Percentiles rank a stretch among this genome's conserved stretches.
Evolutionary conservation across 2,113 vertebrate species (phyloP).

Genomic region (Macquaria ambigua): DNA sequence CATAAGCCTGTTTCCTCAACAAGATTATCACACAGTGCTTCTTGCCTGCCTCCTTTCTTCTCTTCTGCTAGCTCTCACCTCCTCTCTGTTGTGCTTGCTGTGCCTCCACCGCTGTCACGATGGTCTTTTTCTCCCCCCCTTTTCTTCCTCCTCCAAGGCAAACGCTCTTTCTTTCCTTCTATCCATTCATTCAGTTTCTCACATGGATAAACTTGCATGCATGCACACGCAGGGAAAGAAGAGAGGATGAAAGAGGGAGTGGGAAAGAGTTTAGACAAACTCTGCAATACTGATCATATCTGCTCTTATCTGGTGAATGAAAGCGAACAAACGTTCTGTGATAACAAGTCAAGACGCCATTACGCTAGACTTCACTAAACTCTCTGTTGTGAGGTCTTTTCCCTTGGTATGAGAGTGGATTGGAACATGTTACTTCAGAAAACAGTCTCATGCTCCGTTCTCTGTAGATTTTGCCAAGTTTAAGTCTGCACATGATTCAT

Average conservation of each 20-base stretch:
- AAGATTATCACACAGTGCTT: slow-evolving; percentile 77
- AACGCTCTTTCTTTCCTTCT: slow-evolving; percentile 9
- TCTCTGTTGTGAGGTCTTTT: slow-evolving; percentile 23
- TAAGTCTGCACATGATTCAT: slow-evolving; percentile 35
- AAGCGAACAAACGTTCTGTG: slow-evolving; percentile 39
- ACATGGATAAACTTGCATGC: slow-evolving; percentile 42
- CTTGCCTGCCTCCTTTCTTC: slow-evolving; percentile 55
- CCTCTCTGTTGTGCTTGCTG: slow-evolving; percentile 27
- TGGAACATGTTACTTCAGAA: slow-evolving; percentile 38
- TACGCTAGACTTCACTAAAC: slow-evolving; percentile 38
- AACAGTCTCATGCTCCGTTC: slow-evolving; percentile 2
- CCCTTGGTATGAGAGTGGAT: slow-evolving; percentile 5
- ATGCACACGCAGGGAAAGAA: slow-evolving; percentile 36
- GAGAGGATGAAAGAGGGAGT: slow-evolving; percentile 50
- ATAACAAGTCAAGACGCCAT: slow-evolving; percentile 61
- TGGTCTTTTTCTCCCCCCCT: background rate
- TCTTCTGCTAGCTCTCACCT: slow-evolving; percentile 50
- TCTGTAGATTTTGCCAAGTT: slow-evolving; percentile 38
- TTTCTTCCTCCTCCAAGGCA: slow-evolving; percentile 18
- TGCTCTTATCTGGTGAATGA: slow-evolving; percentile 65
- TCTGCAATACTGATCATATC: slow-evolving; percentile 57
- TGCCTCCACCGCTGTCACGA: slow-evolving; percentile 29
- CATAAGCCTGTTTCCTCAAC: slow-evolving; percentile 78
- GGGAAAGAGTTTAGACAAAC: slow-evolving; percentile 56
- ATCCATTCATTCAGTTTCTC: slow-evolving; percentile 35